A percentile compares a stretch with the other conserved stretches of the same genome.
Evolutionary conservation across 2,113 vertebrate species (phyloP).

Genomic region (Anoplopoma fimbria): DNA sequence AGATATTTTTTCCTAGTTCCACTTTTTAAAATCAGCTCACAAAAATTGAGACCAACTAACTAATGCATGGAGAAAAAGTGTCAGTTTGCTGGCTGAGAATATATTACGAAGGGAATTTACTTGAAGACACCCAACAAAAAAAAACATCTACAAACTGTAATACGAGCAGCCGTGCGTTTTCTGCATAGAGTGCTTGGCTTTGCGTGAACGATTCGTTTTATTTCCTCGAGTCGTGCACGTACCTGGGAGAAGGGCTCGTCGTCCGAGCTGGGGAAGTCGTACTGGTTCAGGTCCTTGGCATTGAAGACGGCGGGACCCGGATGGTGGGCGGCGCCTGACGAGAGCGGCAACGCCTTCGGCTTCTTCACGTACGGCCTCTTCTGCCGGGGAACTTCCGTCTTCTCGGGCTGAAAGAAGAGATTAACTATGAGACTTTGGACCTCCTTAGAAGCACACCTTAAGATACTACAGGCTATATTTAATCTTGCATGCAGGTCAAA

Average conservation of each 20-base stretch:
- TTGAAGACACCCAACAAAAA: too few species aligned
- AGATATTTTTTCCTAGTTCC: too few species aligned
- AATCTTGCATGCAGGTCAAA: neutral
- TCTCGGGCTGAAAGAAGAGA: slow-evolving; percentile 88
- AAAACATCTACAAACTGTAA: too few species aligned
- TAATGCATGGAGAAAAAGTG: too few species aligned
- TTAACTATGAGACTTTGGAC: neutral
- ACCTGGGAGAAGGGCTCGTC: slow-evolving; percentile 95
- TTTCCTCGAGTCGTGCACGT: too few species aligned
- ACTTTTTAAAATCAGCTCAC: too few species aligned
- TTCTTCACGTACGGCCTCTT: slow-evolving; percentile 99
- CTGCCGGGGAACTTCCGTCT: slow-evolving; percentile 91
- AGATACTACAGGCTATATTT: neutral
- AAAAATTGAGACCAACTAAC: too few species aligned
- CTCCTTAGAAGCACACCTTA: neutral
- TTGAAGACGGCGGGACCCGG: slow-evolving; percentile 91
- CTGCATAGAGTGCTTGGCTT: too few species aligned
- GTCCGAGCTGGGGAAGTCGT: slow-evolving; percentile 99
- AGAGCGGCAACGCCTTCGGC: slow-evolving; percentile 90
- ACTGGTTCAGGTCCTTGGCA: slow-evolving; percentile 98
- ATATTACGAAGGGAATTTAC: too few species aligned
- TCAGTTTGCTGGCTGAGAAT: too few species aligned
- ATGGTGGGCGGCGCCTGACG: slow-evolving; percentile 85
- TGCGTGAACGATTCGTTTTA: too few species aligned
- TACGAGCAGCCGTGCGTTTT: too few species aligned